These are phyloP conservation scores for Eilema sororculum DNA, from an alignment of 2,888 invertebrate genomes.

Conservation along the genomic window DNA sequence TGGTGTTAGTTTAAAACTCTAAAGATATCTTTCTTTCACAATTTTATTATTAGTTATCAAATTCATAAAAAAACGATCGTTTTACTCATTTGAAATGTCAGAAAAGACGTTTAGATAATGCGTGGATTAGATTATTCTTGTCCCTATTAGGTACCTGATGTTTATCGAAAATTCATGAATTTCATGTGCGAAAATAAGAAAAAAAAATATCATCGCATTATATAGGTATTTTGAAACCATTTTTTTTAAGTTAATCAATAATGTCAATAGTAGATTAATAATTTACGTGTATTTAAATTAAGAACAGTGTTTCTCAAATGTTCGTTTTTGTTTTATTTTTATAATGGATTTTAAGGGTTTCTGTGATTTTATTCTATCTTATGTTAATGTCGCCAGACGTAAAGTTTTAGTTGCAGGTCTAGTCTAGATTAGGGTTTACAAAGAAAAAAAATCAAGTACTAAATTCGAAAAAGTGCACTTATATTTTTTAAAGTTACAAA, in stretches of 20 bases:
- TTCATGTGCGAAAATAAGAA: slow-evolving; percentile 43
- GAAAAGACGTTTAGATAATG: slow-evolving; percentile 43
- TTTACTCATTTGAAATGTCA: slow-evolving; percentile 46
- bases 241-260: slow-evolving; percentile 46
- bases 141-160: slow-evolving; percentile 83
- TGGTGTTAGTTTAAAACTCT: slow-evolving; percentile 48
- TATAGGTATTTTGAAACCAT: slow-evolving; percentile 51
- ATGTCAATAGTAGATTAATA: slow-evolving; percentile 49
- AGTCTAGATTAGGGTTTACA: slow-evolving; percentile 79
- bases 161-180: slow-evolving; percentile 65
- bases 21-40: slow-evolving; percentile 40
- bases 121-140: slow-evolving; percentile 61
- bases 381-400: slow-evolving; percentile 64
- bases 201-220: slow-evolving; percentile 46
- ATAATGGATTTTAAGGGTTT: slow-evolving; percentile 66
- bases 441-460: slow-evolving; percentile 73
- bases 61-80: slow-evolving; percentile 36
- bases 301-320: slow-evolving; percentile 86
- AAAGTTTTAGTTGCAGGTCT: slow-evolving; percentile 72
- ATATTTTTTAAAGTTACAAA: slow-evolving; percentile 80
- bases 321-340: slow-evolving; percentile 65
- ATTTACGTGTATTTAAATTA: slow-evolving; percentile 55
- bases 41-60: slow-evolving; percentile 44
- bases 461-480: slow-evolving; percentile 85
- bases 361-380: slow-evolving; percentile 75